These are phyloP conservation scores for Scaptomyza hsui DNA, from an alignment of 1,140 invertebrate species.

Conservation along the genomic window DNA sequence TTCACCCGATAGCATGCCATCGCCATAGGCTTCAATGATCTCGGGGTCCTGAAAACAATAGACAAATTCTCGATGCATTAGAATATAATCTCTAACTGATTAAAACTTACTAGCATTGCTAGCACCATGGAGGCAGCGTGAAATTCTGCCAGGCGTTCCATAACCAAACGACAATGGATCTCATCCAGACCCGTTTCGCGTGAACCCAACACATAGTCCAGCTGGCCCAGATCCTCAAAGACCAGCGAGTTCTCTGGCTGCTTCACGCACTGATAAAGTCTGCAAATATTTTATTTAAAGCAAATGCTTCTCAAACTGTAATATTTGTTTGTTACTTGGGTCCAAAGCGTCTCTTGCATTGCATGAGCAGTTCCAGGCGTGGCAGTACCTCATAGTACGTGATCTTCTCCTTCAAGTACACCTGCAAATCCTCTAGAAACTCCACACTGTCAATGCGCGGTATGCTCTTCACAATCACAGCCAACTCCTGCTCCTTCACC, in stretches of 20 bases:
- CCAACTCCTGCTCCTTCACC: constrained; percentile 30
- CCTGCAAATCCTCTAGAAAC: constrained; percentile 66
- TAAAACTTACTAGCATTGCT: constrained; percentile 55
- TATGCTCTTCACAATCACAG: constrained; percentile 71
- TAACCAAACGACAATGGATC: constrained; percentile 61
- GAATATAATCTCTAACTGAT: too few relatives aligned
- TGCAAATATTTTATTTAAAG: constrained; percentile 16
- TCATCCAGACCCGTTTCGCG: constrained; percentile 67
- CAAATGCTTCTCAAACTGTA: background rate
- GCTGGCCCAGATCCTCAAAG: constrained; percentile 69
- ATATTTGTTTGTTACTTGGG: constrained; percentile 58
- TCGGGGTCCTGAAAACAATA: constrained; percentile 40
- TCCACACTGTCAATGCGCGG: constrained; percentile 52
- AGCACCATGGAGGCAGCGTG: constrained; percentile 75
- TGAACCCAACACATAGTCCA: constrained; percentile 63
- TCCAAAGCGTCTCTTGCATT: constrained; percentile 59
- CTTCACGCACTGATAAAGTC: constrained; percentile 68
- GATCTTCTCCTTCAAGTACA: constrained; percentile 73
- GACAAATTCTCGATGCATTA: background rate
- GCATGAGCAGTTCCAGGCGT: constrained; percentile 61
- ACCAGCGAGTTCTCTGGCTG: constrained; percentile 67
- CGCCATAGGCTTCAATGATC: constrained; percentile 52
- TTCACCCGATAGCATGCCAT: constrained; percentile 62
- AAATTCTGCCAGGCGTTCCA: constrained; percentile 73
- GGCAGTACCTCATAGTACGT: constrained; percentile 69